Percentiles rank a stretch among this genome's conserved stretches.
These are phyloP conservation scores for Eutrigla gurnardus DNA, from an alignment of 2,797 vertebrate species.

Conservation along the genomic window DNA sequence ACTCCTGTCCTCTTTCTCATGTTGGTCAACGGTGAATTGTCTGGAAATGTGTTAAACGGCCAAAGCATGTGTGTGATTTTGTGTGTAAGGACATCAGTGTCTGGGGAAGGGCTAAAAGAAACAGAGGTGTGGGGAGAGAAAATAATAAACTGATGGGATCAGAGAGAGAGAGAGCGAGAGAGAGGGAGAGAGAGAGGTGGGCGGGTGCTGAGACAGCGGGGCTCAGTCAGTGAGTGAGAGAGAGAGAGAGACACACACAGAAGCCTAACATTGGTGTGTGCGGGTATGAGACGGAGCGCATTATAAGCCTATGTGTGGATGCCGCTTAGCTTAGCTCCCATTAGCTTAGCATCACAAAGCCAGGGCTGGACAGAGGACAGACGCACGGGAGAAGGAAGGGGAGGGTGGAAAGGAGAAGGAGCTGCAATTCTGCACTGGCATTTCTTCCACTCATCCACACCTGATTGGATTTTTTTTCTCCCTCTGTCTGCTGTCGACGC, in stretches of 20 bases:
- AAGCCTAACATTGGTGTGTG: conserved; percentile 62
- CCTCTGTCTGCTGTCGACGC: conserved; percentile 55
- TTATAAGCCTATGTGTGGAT: conserved; percentile 78
- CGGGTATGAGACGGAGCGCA: conserved; percentile 69
- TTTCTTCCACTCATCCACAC: conserved; percentile 67
- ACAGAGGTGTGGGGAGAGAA: conserved; percentile 24
- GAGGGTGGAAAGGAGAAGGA: conserved; percentile 66
- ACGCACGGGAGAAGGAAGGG: conserved; percentile 62
- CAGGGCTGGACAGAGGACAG: conserved; percentile 82
- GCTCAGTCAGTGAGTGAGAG: conserved; percentile 71
- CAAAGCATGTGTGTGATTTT: conserved; percentile 47
- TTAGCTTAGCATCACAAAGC: conserved; percentile 87
- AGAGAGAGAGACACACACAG: conserved; percentile 42
- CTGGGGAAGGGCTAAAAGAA: conserved; percentile 34
- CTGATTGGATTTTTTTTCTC: conserved; percentile 72
- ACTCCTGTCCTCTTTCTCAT: conserved; percentile 29
- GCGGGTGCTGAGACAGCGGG: conserved; percentile 85
- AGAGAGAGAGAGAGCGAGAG: conserved; percentile 46
- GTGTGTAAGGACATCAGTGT: conserved; percentile 41
- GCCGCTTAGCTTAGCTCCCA: conserved; percentile 85
- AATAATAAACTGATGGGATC: conserved; percentile 18
- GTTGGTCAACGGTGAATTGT: conserved; percentile 63
- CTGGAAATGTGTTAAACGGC: conserved; percentile 65
- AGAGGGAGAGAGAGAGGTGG: conserved; percentile 74
- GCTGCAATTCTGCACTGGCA: conserved; percentile 61